These are phyloP conservation scores for Galeopsomyia nigrocyanea DNA, from an alignment of 2,888 invertebrate genomes.

Conservation along the genomic window DNA sequence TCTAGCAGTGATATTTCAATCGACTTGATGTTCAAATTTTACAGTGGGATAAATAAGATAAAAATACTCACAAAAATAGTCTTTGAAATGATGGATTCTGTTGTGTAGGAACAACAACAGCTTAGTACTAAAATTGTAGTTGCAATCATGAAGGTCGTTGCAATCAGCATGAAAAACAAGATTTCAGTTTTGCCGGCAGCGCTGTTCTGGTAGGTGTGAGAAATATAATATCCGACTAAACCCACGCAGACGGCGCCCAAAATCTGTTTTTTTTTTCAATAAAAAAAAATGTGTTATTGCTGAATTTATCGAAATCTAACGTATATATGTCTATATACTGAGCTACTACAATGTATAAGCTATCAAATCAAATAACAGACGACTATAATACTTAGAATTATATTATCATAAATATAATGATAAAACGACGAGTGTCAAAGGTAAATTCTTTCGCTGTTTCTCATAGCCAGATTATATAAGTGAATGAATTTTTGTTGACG, in stretches of 20 bases:
- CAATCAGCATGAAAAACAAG: constrained; percentile 81
- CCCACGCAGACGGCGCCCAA: constrained; percentile 83
- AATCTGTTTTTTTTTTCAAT: constrained; percentile 71
- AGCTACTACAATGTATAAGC: too few species aligned
- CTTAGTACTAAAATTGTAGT: constrained; percentile 82
- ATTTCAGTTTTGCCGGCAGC: constrained; percentile 65
- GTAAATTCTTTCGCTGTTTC: too few species aligned
- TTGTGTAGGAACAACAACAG: constrained; percentile 83
- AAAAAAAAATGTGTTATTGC: not conserved
- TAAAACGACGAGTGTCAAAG: too few species aligned
- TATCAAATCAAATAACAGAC: too few species aligned
- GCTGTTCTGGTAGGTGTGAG: constrained; percentile 62
- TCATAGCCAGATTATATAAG: too few species aligned
- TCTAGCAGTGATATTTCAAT: too few species aligned
- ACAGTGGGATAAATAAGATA: not conserved
- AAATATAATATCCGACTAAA: constrained; percentile 76
- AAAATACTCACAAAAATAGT: constrained; percentile 80
- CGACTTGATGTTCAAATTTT: too few species aligned
- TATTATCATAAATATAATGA: too few species aligned
- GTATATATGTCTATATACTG: not conserved
- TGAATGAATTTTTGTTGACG: too few species aligned
- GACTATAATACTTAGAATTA: too few species aligned
- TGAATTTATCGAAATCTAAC: not conserved
- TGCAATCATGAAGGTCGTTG: constrained; percentile 83
- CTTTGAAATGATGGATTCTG: constrained; percentile 87